Base-by-base conservation (phyloP, 2,888 invertebrate species). In the Cephus pygmeus region DNA sequence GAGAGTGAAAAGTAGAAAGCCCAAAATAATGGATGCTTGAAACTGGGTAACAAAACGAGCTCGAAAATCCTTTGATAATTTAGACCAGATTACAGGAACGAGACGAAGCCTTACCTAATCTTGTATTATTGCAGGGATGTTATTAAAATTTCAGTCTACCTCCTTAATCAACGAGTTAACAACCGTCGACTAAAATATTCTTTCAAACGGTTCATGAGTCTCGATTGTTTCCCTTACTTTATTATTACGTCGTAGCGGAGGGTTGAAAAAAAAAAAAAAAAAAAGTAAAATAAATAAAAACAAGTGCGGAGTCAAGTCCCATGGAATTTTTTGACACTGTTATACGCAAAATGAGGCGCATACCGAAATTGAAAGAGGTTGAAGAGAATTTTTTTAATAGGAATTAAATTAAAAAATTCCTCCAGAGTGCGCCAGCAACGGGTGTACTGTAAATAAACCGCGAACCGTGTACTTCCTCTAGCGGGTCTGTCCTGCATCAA, bases 101-200 rank as follows among this genome's bases (percentile, higher is more conserved):
- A 82, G 73, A 75, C 81, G 79, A 82, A 79, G 83, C 23, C 23
- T 56, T 56, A 56, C 56, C 56, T 23, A 23, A 1, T 23, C 56
- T 9, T 9, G 85, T 86, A 87, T 87, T 85, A 87, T 87, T 87
- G 85, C 86, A 85, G 83, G 86, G 86, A 88, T 86, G 83, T 87
- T 87, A 88, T 88, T 85, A 88, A 87, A 88, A 87, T 85, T 87
- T 71, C 71, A 56, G 73, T 69, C 12, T 31, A n/a, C 33, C 71
- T 31, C 33, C 85, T 87, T 88, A 87, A 88, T 87, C 85, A 87
- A 87, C 87, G 87, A 87, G 86, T 84, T 85, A 87, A 87, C 85
- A 85, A 86, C 84, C 56, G 56, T 56, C 56, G 56, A 23, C 15
- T 56, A 23, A 56, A 56, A 56, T 56, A 56, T 56, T 56, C 56